Conservation (phyloP, 2,888 invertebrate species). For the Andrena camellia region DNA sequence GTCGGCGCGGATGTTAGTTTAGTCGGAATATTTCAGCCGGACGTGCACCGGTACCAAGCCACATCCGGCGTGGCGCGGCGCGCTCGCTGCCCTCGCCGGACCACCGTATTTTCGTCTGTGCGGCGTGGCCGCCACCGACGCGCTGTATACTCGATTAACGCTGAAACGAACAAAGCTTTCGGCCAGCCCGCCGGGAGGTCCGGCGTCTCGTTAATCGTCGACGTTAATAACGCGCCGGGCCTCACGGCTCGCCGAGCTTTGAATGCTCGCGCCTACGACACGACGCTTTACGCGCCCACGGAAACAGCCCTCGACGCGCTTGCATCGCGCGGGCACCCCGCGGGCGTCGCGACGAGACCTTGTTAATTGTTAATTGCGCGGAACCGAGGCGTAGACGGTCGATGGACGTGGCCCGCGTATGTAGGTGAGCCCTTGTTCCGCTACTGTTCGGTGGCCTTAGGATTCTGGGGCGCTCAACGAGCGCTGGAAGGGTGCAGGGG, state of each 20-base stretch:
- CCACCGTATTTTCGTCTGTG: conserved; percentile 37
- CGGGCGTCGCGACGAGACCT: background rate
- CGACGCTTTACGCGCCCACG: conserved; percentile 6
- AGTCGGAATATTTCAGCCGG: conserved; percentile 69
- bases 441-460: background rate
- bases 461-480: background rate
- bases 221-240: conserved; percentile 49
- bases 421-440: background rate
- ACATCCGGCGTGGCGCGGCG: conserved; percentile 68
- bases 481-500: too few species aligned
- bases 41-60: conserved; percentile 57
- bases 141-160: conserved; percentile 69
- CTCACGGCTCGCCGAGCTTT: conserved; percentile 39
- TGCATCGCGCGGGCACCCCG: background rate
- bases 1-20: conserved; percentile 58
- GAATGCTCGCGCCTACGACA: background rate
- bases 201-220: conserved; percentile 55
- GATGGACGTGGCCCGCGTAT: background rate
- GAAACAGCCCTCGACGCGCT: background rate
- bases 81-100: conserved; percentile 51
- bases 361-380: conserved; percentile 25
- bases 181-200: background rate
- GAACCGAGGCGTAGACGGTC: background rate
- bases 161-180: conserved; percentile 64
- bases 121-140: conserved; percentile 16